phyloP scores from a whole-genome alignment of 2,797 vertebrate species.

The Sebastes vulpes region DNA sequence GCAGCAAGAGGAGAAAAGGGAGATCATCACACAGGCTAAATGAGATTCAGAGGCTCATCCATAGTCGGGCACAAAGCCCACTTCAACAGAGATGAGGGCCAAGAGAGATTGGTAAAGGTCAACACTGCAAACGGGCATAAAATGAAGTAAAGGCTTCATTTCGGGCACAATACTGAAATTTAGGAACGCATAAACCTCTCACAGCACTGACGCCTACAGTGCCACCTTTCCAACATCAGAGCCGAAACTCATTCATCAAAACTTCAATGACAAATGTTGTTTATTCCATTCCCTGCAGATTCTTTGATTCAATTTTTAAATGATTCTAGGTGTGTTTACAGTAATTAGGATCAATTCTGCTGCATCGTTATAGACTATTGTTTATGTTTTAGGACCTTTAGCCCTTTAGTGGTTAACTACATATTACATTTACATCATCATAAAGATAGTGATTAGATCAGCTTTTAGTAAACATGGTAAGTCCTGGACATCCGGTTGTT shows the following conservation, averaged over 20 bases:
- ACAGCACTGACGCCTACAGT: slow-evolving; percentile 24
- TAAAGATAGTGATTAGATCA: background rate
- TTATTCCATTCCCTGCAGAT: slow-evolving; percentile 10
- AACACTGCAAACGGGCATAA: slow-evolving; percentile 79
- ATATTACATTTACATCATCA: background rate
- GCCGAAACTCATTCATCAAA: slow-evolving; percentile 37
- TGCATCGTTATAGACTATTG: background rate
- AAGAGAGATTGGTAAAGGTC: slow-evolving; percentile 85
- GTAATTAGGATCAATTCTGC: background rate
- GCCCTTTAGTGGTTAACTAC: background rate
- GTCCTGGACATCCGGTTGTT: background rate
- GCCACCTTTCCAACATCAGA: slow-evolving; percentile 13
- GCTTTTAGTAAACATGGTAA: background rate
- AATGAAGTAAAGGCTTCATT: slow-evolving; percentile 79
- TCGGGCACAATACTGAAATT: slow-evolving; percentile 68
- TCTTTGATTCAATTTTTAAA: background rate
- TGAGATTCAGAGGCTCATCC: slow-evolving; percentile 85
- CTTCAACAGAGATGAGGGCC: slow-evolving; percentile 81
- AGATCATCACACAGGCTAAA: slow-evolving; percentile 78
- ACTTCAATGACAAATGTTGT: slow-evolving; percentile 6
- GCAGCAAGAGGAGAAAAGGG: slow-evolving; percentile 54
- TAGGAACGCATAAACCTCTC: slow-evolving; percentile 56
- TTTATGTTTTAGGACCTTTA: background rate
- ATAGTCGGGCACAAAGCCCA: slow-evolving; percentile 78
- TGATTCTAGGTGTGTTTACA: background rate